These are phyloP conservation scores for Allophyes oxyacanthae DNA, from an alignment of 2,888 invertebrate species.

Conservation along the genomic window DNA sequence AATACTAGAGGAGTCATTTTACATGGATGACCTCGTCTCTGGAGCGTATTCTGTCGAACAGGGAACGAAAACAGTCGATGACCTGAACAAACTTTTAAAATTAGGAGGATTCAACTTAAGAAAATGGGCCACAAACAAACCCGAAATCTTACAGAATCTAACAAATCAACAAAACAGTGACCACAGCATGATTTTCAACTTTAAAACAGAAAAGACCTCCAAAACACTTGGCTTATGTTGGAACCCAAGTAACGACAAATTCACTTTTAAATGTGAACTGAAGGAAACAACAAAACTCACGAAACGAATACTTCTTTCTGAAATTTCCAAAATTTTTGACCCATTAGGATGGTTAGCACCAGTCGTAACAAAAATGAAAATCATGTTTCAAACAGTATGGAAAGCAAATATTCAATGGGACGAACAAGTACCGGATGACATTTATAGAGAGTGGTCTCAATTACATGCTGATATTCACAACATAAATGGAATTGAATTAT, in stretches of 20 bases:
- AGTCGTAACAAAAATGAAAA: conserved; percentile 27
- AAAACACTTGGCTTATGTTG: conserved; percentile 6
- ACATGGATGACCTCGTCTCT: conserved; percentile 9
- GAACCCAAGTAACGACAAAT: background rate
- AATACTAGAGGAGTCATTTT: background rate
- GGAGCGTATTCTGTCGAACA: background rate
- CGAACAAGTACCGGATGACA: conserved; percentile 11
- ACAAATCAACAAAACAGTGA: no score
- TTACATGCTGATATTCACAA: no score
- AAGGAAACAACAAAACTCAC: no score
- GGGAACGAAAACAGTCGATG: background rate
- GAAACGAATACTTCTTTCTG: conserved; percentile 9
- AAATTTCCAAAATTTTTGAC: conserved; percentile 36
- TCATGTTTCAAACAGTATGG: conserved; percentile 35
- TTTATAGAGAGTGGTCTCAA: background rate
- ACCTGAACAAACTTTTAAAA: background rate
- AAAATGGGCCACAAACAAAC: conserved; percentile 6
- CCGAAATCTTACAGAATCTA: background rate
- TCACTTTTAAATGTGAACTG: background rate
- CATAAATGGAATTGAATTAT: no score
- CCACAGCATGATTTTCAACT: no score
- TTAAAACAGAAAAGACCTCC: background rate
- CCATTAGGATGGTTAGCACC: conserved; percentile 39
- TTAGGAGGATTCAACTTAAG: conserved; percentile 1
- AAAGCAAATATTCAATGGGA: conserved; percentile 16